Percentiles rank a stretch among this genome's conserved stretches.
These are phyloP conservation scores for Drosophila subpulchrella DNA, from an alignment of 1,140 invertebrate genomes.

Conservation along the genomic window DNA sequence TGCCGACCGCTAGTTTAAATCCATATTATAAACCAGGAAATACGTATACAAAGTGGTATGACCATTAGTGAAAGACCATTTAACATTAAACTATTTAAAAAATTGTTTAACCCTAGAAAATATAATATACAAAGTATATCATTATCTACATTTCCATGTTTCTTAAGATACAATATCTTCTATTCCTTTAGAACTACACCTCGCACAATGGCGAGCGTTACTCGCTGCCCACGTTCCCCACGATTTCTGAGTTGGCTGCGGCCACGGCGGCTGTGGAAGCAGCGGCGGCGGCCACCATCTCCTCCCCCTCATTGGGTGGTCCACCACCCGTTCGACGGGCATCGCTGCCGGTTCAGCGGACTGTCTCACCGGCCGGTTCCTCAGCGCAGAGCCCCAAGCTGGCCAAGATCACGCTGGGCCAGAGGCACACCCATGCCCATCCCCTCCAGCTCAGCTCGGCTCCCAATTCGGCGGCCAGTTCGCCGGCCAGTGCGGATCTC, in stretches of 20 bases:
- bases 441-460: constrained; percentile 85
- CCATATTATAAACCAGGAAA: no score
- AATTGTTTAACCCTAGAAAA: no score
- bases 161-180: neutral
- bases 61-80: no score
- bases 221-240: constrained; percentile 87
- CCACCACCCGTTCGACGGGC: constrained; percentile 88
- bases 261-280: constrained; percentile 81
- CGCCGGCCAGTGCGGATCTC: constrained; percentile 85
- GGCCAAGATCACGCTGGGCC: constrained; percentile 85
- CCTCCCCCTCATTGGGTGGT: constrained; percentile 59
- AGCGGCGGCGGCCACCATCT: constrained; percentile 28
- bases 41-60: no score
- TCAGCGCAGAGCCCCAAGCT: constrained; percentile 88
- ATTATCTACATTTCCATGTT: neutral
- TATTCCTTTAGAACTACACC: constrained; percentile 54
- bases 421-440: constrained; percentile 64
- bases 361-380: constrained; percentile 88
- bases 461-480: constrained; percentile 89
- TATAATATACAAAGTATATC: no score
- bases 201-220: constrained; percentile 85
- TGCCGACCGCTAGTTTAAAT: no score
- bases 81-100: no score
- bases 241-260: constrained; percentile 86
- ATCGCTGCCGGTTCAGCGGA: constrained; percentile 90